Conservation (phyloP, 2,113 vertebrate species). For the Octodon degus region DNA sequence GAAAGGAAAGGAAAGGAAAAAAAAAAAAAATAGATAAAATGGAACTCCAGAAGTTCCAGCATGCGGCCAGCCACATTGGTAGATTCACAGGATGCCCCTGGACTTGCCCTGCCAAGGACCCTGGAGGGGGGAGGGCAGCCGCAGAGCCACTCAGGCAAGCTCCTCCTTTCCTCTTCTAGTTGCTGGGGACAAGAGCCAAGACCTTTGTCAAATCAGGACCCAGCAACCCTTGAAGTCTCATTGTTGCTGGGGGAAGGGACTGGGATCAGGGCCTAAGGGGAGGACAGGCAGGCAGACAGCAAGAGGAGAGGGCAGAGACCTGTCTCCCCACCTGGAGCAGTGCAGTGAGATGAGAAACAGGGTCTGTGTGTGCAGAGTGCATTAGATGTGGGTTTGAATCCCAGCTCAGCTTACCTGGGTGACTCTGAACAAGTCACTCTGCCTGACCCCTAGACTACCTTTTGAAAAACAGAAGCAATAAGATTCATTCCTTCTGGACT, state of each 20-base stretch:
- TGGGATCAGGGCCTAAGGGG: not conserved
- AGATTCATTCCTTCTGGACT: not conserved
- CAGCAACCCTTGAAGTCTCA: not conserved
- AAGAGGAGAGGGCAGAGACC: too few relatives aligned
- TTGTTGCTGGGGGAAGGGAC: not conserved
- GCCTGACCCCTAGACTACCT: not conserved
- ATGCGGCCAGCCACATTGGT: not conserved
- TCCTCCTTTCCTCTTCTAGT: accelerated
- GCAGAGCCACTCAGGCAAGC: not conserved
- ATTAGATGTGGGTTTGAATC: not conserved
- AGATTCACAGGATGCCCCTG: not conserved
- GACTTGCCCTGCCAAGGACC: not conserved
- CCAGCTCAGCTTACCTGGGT: not conserved
- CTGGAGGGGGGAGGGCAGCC: not conserved
- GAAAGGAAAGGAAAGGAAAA: too few relatives aligned
- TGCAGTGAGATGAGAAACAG: not conserved
- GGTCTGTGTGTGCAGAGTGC: not conserved
- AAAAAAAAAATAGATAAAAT: too few relatives aligned
- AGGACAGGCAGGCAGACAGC: not conserved
- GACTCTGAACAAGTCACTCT: not conserved
- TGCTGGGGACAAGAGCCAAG: not conserved
- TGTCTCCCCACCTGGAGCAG: not conserved
- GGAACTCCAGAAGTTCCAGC: not conserved
- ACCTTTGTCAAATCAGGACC: constrained; percentile 29
- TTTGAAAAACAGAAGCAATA: not conserved